A percentile compares a stretch with the other conserved stretches of the same genome.
Evolutionary conservation across 1,140 invertebrate genomes (phyloP).

Genomic region (Zelostemma sp.): DNA sequence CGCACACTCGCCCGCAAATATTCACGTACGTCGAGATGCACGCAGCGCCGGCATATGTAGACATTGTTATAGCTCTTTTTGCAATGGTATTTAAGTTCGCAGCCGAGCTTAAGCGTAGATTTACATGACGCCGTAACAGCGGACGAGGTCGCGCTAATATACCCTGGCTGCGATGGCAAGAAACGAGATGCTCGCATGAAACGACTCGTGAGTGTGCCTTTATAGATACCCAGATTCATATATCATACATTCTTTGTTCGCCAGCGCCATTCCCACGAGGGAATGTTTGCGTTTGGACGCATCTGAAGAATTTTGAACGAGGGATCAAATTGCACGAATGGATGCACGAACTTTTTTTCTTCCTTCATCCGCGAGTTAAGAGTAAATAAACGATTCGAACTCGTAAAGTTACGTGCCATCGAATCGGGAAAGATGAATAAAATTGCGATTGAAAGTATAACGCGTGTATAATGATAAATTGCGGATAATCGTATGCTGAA

Average conservation of each 20-base stretch:
- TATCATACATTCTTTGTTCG: slow-evolving; percentile 7
- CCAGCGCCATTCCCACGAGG: background rate
- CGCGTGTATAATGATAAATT: no score
- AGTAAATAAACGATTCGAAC: no score
- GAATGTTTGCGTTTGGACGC: background rate
- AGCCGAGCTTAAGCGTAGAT: slow-evolving; percentile 34
- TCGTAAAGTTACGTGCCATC: no score
- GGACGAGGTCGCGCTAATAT: slow-evolving; percentile 15
- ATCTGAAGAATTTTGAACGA: background rate
- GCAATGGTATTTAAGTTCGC: slow-evolving; percentile 37
- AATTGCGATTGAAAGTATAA: no score
- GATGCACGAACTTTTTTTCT: no score
- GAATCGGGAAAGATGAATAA: no score
- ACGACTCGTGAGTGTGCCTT: background rate
- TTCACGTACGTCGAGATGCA: background rate
- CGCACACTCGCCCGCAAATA: slow-evolving; percentile 5
- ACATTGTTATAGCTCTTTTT: slow-evolving; percentile 52
- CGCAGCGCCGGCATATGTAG: slow-evolving; percentile 14
- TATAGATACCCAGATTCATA: slow-evolving; percentile 7
- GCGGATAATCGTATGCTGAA: no score
- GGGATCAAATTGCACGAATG: background rate
- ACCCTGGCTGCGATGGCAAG: background rate
- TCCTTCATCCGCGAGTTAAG: no score
- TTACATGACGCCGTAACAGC: slow-evolving; percentile 41
- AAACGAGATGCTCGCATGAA: slow-evolving; percentile 15